Conservation (phyloP, 1,140 invertebrate genomes). For the Scaptomyza graminum region DNA sequence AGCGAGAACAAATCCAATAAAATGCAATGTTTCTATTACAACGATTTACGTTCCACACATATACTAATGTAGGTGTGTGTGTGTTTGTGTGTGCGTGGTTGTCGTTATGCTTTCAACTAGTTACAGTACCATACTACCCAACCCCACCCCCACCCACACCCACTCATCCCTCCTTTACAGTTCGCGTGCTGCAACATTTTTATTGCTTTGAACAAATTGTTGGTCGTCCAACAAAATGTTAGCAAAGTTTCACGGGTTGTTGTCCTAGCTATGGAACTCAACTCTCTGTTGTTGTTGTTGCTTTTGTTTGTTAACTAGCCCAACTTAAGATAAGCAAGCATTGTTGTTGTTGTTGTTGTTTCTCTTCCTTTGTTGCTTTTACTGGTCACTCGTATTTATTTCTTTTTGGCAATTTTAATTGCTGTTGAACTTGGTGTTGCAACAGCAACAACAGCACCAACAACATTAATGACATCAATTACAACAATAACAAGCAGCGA, state of each 20-base stretch:
- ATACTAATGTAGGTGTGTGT: neutral
- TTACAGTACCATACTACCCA: neutral
- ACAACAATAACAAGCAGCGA: slow-evolving; percentile 31
- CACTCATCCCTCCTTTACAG: neutral
- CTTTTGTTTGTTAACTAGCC: slow-evolving; percentile 63
- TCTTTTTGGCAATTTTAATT: slow-evolving; percentile 68
- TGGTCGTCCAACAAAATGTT: slow-evolving; percentile 44
- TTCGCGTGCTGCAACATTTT: slow-evolving; percentile 68
- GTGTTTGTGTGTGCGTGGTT: slow-evolving; percentile 13
- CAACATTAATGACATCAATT: slow-evolving; percentile 55
- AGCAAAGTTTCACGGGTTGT: slow-evolving; percentile 63
- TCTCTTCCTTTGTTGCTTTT: slow-evolving; percentile 35
- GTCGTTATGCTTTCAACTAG: slow-evolving; percentile 13
- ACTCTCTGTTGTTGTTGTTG: slow-evolving; percentile 36
- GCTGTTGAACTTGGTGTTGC: slow-evolving; percentile 71
- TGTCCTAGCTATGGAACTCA: slow-evolving; percentile 52
- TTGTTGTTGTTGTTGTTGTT: slow-evolving; percentile 40
- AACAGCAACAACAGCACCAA: slow-evolving; percentile 32
- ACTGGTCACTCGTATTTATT: slow-evolving; percentile 31
- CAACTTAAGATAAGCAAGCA: slow-evolving; percentile 66
- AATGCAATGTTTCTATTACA: slow-evolving; percentile 80
- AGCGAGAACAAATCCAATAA: slow-evolving; percentile 74
- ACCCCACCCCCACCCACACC: neutral
- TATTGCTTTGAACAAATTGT: slow-evolving; percentile 67
- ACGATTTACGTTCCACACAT: slow-evolving; percentile 67